Evolutionary conservation across 2,113 vertebrate species (phyloP), one percentile per base, ranked within the genome.

Genomic region (Python bivittatus): DNA sequence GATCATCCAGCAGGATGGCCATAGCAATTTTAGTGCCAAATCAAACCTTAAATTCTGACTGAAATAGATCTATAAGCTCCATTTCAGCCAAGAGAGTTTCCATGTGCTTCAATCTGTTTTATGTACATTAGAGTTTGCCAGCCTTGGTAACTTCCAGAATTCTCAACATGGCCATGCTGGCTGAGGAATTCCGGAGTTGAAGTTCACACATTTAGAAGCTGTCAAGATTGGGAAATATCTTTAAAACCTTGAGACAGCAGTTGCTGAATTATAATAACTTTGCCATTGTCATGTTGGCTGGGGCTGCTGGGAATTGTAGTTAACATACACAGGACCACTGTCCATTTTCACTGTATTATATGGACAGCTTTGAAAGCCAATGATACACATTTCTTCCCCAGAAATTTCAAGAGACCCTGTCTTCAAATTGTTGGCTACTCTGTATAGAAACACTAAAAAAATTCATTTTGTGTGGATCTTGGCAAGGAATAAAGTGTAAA

Each of bases 381-480:
- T 0, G 0, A 33, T 92, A 61, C 57, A 90, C 0, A 0, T 53
- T 54, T 7, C 20, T 79, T 38, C 0, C 0, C 44, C 44, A 91
- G 86, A 79, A 94, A 93, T 83, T 79, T 94, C 93, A 94, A 60
- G 72, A 92, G 90, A 86, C 1, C 0, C 9, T 54, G 33, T 64
- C 15, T 64, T 93, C 52, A 85, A 88, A 91, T 92, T 44, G 44
- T 68, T 92, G 87, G 91, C 90, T 94, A 95, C 95, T 93, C 88
- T 94, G 88, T 95, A 27, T 33, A 95, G 86, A 72, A 92, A 91
- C 64, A 95, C 86, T 85, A 61, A 86, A 57, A 94, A 33, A 44
- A 90, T 92, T 95, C 93, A 90, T 91, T 95, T 95, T 90, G 64
- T 91, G 95, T 96, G 88, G 52, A 90, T 92, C 89, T 97, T 96